Evolutionary conservation across 2,113 vertebrate species (phyloP), one percentile per base, ranked within the genome.

Genomic region (Rousettus leschenaultii): DNA sequence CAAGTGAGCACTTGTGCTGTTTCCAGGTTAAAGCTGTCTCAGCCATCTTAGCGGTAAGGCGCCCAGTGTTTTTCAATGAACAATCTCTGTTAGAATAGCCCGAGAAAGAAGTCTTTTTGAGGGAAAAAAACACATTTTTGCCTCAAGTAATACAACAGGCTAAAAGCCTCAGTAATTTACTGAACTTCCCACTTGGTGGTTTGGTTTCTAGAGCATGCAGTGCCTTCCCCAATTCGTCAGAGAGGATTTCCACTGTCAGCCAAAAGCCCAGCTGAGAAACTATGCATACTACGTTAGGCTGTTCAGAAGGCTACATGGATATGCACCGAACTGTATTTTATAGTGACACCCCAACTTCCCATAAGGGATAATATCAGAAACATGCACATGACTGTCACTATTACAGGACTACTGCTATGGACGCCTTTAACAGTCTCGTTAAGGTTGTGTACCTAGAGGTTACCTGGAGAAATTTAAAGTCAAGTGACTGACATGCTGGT

Each of bases 381-480:
- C 9, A 93, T 26, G 30, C 24, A 53, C 3, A 6, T 3, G 77
- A 77, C 18, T 57, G 40, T 48, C 38, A 63, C 1, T 24, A 30
- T n/a, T 70, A 75, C 0, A 84, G 22, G 19, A 94, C 35, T 75
- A 63, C 22, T 68, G 35, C 30, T 24, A 80, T 0, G 2, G 35
- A 77, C 51, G 63, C 48, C 57, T 91, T 13, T 63, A 63, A 65
- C 9, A 71, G 53, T 51, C 18, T 88, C 43, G 40, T 94, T 22
- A 45, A 85, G 65, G 82, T 8, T 45, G n/a, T 45, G 16, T 61
- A 55, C 30, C n/a, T 89, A 38, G 51, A 93, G 70, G 14, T 55
- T 86, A 48, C 70, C 55, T n/a, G 43, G 59, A 88, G 35, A 97
- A 94, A 92, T 35, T 73, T 77, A 65, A 53, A 86, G 70, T 61